Evolutionary conservation across 1,140 invertebrate species (phyloP).

Genomic region (Bicyclus anynana): DNA sequence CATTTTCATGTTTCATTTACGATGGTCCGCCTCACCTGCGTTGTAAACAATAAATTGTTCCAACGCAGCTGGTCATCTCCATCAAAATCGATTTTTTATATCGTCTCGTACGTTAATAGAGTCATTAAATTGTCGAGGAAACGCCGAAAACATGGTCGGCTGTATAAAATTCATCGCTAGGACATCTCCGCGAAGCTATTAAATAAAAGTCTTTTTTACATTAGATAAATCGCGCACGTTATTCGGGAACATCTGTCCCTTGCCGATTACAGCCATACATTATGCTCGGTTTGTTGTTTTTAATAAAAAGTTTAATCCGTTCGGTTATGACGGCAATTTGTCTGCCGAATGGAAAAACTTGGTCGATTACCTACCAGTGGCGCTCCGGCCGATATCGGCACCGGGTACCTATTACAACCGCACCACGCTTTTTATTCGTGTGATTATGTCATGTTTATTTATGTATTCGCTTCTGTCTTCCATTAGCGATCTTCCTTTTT

Average conservation of each 20-base stretch:
- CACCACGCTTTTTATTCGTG: constrained; percentile 46
- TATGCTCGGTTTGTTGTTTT: constrained; percentile 76
- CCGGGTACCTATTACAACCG: constrained; percentile 52
- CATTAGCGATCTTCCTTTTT: constrained; percentile 58
- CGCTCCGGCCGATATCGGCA: constrained; percentile 43
- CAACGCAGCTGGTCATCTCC: constrained; percentile 48
- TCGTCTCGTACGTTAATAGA: constrained; percentile 61
- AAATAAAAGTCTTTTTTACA: constrained; percentile 75
- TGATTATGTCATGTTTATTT: constrained; percentile 67
- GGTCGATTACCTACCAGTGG: constrained; percentile 64
- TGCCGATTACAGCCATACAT: constrained; percentile 71
- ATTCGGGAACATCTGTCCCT: constrained; percentile 72
- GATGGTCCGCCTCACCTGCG: constrained; percentile 36
- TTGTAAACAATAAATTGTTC: constrained; percentile 52
- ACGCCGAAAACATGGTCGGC: constrained; percentile 54
- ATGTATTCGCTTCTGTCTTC: constrained; percentile 67
- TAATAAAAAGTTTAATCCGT: constrained; percentile 77
- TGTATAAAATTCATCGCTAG: constrained; percentile 66
- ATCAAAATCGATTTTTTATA: constrained; percentile 67
- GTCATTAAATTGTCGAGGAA: constrained; percentile 56
- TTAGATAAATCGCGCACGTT: constrained; percentile 73
- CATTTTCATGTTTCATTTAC: constrained; percentile 31
- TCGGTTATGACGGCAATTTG: constrained; percentile 74
- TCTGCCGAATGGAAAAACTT: constrained; percentile 73
- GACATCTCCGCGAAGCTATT: constrained; percentile 66